Conservation (phyloP, 2,888 invertebrate species). For the Drosophila anomalata region DNA sequence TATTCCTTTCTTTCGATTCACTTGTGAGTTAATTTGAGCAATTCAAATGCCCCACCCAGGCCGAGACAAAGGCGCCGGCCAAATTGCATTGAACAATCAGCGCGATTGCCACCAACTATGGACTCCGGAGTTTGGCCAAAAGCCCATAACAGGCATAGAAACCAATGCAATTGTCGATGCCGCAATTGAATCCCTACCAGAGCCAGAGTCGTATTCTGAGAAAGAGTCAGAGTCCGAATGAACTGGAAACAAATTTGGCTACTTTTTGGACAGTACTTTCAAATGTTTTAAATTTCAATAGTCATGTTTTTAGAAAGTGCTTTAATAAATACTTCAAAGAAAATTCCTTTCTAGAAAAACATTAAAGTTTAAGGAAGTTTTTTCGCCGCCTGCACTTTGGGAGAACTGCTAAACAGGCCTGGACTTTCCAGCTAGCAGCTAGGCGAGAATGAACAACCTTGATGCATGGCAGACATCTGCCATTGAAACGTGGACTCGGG, state of each 20-base stretch:
- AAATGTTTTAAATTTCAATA: neutral
- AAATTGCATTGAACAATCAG: slow-evolving; percentile 70
- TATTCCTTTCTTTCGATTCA: slow-evolving; percentile 9
- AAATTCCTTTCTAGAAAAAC: neutral
- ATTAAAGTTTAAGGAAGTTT: neutral
- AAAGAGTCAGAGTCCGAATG: slow-evolving; percentile 1
- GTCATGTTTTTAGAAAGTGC: neutral
- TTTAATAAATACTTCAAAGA: neutral
- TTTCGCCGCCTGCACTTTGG: neutral
- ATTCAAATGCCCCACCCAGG: slow-evolving; percentile 58
- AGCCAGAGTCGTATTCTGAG: slow-evolving; percentile 8
- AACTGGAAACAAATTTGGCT: slow-evolving; percentile 1
- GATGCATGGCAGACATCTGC: slow-evolving; percentile 40
- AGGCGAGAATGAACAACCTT: slow-evolving; percentile 6
- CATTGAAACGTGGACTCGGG: slow-evolving; percentile 43
- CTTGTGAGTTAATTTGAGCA: slow-evolving; percentile 53
- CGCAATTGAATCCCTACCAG: slow-evolving; percentile 34
- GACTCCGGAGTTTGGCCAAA: slow-evolving; percentile 4
- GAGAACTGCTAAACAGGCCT: neutral
- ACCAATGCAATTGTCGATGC: slow-evolving; percentile 50
- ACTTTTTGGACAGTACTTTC: neutral
- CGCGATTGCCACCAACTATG: slow-evolving; percentile 53
- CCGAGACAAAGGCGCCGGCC: slow-evolving; percentile 61
- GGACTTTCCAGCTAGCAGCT: slow-evolving; percentile 10
- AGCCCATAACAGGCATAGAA: slow-evolving; percentile 21